Percentiles rank a stretch among this genome's conserved stretches.
Evolutionary conservation across 2,797 vertebrate species (phyloP).

Genomic region (Cossypha dichroa): DNA sequence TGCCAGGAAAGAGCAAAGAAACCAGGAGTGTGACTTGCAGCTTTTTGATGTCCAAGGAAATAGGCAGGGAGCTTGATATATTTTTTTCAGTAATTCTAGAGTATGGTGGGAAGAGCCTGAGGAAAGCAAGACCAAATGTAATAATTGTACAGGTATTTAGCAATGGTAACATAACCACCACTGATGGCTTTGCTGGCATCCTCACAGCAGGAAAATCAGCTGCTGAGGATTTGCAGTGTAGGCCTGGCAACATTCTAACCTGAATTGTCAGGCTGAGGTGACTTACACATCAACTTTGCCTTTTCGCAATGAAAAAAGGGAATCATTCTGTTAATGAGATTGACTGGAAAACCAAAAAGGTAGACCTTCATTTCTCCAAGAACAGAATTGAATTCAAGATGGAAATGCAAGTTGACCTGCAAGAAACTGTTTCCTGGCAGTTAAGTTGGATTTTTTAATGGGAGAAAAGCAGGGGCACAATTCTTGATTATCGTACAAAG

Average conservation of each 20-base stretch:
- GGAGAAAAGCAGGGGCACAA: background rate
- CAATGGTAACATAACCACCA: background rate
- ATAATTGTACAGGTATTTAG: background rate
- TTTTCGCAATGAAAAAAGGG: background rate
- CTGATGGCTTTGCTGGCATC: background rate
- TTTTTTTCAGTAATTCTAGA: background rate
- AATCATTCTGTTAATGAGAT: background rate
- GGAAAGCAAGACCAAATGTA: background rate
- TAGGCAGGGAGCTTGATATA: background rate
- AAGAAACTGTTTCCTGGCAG: background rate
- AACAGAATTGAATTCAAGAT: background rate
- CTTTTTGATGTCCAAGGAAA: background rate
- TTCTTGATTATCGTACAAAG: background rate
- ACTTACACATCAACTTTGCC: background rate
- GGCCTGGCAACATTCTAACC: background rate
- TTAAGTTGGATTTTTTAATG: background rate
- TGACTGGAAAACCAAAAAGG: background rate
- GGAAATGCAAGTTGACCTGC: background rate
- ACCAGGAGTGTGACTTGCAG: background rate
- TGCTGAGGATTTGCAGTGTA: background rate
- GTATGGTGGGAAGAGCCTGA: background rate
- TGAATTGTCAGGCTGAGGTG: background rate
- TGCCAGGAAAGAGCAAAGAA: background rate
- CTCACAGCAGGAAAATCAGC: background rate
- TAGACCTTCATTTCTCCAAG: background rate